Base-by-base conservation (phyloP, 2,888 invertebrate species). In the Galerucella calmariensis region DNA sequence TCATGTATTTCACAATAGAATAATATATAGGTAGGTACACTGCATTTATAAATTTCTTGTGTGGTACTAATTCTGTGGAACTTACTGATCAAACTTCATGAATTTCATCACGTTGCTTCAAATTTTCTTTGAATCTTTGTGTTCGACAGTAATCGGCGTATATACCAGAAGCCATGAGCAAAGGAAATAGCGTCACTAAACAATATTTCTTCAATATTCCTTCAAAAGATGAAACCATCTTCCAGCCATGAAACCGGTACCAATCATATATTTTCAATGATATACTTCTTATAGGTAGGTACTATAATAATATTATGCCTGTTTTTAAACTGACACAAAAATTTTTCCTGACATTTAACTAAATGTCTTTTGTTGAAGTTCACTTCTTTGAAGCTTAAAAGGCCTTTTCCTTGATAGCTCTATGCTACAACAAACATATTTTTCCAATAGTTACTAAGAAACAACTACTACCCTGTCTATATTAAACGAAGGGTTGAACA, bases 81-180 rank as follows among this genome's bases (percentile, higher is more conserved):
- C 20, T 16, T 10, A 11, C 20, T 56, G 9, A 56, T 56, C 11
- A 56, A 56, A 20, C 56, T 10, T 56, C 56, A 10, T 56, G 20
- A 20, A 56, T 16, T 51, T 14, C n/a, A 51, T 12, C 27, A 59
- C 27, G 24, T 62, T 62, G 14, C 3, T 62, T 62, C n/a, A 41
- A 12, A 62, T 41, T 35, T 41, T 3, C n/a, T 41, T 62, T 62
- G 14, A 41, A 62, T n/a, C n/a, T 62, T 62, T 62, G 62, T 14
- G 62, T 62, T 14, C 41, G 41, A 41, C 41, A 35, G 41, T 62
- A 62, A 35, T 62, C 62, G n/a, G 62, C 62, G 12, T 62, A 62
- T 10, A 62, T 62, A 41, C 62, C 9, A 41, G 35, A 14, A 62
- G n/a, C 41, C 14, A 41, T 9, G 8, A 62, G 8, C 35, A 62